Percentiles rank a stretch among this genome's conserved stretches.
Conservation (phyloP, 1,140 invertebrate species). For the Centruroides vittatus region DNA sequence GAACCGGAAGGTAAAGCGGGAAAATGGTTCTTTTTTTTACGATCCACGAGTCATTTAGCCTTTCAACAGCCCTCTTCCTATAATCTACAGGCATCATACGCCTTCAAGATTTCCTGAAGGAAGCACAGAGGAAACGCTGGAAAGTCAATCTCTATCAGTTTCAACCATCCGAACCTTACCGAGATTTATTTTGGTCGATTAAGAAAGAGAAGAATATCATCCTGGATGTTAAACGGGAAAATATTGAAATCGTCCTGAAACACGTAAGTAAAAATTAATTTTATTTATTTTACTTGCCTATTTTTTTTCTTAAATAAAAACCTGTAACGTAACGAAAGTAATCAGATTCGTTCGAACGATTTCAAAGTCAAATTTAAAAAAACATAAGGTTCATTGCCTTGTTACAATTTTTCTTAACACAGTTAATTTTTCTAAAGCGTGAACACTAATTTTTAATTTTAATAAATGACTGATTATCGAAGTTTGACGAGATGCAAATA, state of each 20-base stretch:
- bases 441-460: no score
- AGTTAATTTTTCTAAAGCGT: no score
- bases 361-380: no score
- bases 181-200: constrained; percentile 22
- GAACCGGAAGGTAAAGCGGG: constrained; percentile 64
- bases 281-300: background rate
- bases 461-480: no score
- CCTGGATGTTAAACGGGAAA: constrained; percentile 19
- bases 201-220: constrained; percentile 18
- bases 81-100: constrained; percentile 16
- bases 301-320: background rate
- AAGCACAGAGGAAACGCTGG: constrained; percentile 17
- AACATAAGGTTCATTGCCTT: no score
- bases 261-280: constrained; percentile 12
- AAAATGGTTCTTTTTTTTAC: background rate
- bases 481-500: no score
- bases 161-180: constrained; percentile 16
- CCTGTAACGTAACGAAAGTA: no score
- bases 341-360: no score
- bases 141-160: constrained; percentile 19
- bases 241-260: constrained; percentile 19
- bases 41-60: background rate
- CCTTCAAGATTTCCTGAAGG: constrained; percentile 19
- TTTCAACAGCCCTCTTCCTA: background rate
- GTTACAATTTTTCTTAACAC: no score